phyloP scores from a whole-genome alignment of 2,888 invertebrate genomes.

The Pandemis heparana region DNA sequence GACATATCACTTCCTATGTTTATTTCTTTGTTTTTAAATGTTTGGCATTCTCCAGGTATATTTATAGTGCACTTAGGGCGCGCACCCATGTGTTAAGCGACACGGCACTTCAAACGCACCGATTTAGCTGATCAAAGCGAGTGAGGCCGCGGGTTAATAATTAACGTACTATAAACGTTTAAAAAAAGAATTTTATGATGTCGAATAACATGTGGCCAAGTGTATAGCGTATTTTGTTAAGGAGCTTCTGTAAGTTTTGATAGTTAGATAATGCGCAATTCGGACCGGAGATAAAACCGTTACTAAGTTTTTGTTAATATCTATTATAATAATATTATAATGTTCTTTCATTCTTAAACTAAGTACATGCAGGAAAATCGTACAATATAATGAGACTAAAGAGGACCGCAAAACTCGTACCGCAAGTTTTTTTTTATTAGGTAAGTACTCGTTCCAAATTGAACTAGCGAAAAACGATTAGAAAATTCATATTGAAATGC shows the following conservation, averaged over 20 bases:
- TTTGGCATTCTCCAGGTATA: constrained; percentile 29
- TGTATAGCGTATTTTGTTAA: neutral
- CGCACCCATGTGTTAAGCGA: constrained; percentile 37
- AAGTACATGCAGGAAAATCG: too few species aligned
- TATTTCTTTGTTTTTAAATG: constrained; percentile 18
- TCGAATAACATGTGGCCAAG: constrained; percentile 5
- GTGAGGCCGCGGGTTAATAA: constrained; percentile 33
- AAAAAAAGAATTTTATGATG: constrained; percentile 25
- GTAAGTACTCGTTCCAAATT: too few species aligned
- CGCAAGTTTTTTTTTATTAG: too few species aligned
- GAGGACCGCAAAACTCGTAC: too few species aligned
- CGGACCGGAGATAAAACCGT: neutral
- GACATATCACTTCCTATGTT: neutral
- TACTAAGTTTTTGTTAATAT: too few species aligned
- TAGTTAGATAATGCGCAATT: neutral
- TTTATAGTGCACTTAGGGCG: constrained; percentile 39
- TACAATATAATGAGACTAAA: too few species aligned
- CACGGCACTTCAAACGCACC: constrained; percentile 42
- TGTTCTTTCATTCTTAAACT: too few species aligned
- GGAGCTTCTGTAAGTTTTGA: neutral
- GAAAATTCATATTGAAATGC: neutral
- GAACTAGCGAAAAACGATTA: neutral
- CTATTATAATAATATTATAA: too few species aligned
- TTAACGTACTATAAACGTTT: constrained; percentile 32
- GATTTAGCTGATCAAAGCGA: constrained; percentile 43